phyloP scores from a whole-genome alignment of 2,797 vertebrate genomes.

The Periparus ater region DNA sequence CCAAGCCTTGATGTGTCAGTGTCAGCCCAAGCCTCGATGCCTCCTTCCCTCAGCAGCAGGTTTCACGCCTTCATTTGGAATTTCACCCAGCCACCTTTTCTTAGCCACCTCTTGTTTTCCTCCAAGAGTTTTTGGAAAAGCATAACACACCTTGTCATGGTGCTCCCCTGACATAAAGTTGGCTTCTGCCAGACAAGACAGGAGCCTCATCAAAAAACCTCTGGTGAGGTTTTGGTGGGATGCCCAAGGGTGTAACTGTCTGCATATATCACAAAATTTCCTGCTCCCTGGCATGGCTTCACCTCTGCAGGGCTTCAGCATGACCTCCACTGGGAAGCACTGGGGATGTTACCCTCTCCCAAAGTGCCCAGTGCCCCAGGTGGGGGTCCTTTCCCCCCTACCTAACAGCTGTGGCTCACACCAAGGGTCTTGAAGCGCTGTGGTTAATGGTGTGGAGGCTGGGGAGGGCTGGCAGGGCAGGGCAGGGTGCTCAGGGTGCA shows the following conservation, averaged over 20 bases:
- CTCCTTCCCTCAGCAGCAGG: neutral
- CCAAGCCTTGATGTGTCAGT: neutral
- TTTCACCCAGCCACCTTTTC: neutral
- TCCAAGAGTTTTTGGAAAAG: neutral
- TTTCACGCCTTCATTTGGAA: neutral
- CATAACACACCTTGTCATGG: accelerated
- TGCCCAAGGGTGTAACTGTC: neutral
- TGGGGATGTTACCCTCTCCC: neutral
- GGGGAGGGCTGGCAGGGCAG: neutral
- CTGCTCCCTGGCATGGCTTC: neutral
- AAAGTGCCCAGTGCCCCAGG: neutral
- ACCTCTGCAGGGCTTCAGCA: neutral
- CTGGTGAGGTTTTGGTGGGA: neutral
- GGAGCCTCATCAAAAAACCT: neutral
- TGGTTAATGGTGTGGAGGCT: neutral
- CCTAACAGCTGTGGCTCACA: neutral
- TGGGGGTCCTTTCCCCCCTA: neutral
- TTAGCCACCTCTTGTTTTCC: neutral
- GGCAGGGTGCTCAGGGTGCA: neutral
- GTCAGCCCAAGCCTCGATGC: neutral
- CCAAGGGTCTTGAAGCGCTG: accelerated
- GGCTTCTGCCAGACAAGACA: neutral
- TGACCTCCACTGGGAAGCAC: neutral
- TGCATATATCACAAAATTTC: neutral
- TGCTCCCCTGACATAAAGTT: neutral